Base-by-base conservation (phyloP, 2,888 invertebrate species). In the Iphiclides podalirius region DNA sequence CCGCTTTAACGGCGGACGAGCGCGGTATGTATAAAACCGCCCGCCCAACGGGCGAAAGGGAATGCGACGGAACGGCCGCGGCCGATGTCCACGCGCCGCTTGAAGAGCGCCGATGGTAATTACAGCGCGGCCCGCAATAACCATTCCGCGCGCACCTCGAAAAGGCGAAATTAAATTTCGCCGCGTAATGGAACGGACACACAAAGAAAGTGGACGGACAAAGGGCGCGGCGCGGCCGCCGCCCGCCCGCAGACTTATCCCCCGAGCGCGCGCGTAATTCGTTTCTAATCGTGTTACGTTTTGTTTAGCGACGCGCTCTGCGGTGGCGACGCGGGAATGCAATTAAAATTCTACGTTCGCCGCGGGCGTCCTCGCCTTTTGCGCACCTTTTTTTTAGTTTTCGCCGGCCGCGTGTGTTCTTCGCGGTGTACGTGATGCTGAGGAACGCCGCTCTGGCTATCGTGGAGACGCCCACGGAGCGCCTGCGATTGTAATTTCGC, bases 91-190 rank as follows among this genome's bases (percentile, higher is more conserved):
- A 83, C 85, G 79, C 73, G 80, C 20, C 85, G 84, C 87, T 86
- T 86, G 85, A 87, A 82, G 73, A 83, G 80, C 69, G 66, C 66
- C 67, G 77, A 77, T 78, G 82, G 80, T 80, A 41, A 87, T 87
- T 87, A 87, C 82, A 73, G 73, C 70, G 71, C 67, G 74, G 73
- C 69, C 66, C 74, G 82, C 85, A 86, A 87, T 86, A 20, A 87
- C 83, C 86, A 86, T 86, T 87, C 87, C 87, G 68, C 72, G 75
- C 87, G 87, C 84, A 85, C 87, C 88, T 88, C 87, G 84, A 83
- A 84, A 84, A 82, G 20, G 6, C 87, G 85, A 87, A 87, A 88
- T 88, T 87, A 85, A 88, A 88, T 88, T 87, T 86, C 81, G 86
- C 88, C n/a, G 86, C 85, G 88, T 85, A 87, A 86, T 84, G 81